Evolutionary conservation across 2,797 vertebrate species (phyloP).

Genomic region (Spatula clypeata): DNA sequence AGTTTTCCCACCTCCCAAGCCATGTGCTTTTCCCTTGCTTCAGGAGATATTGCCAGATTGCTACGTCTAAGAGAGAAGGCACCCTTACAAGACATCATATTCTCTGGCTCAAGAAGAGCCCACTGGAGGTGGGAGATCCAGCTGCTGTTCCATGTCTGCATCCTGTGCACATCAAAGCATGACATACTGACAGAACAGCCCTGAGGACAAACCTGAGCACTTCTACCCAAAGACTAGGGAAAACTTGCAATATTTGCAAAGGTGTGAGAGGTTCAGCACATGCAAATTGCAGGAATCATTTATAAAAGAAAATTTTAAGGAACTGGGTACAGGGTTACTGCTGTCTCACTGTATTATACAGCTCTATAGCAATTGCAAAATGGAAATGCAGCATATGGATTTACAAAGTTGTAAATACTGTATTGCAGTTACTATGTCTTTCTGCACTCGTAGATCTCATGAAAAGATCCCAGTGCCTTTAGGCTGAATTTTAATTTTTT

Average conservation of each 20-base stretch:
- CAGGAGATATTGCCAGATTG: neutral
- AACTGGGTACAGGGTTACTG: neutral
- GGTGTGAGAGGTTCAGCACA: neutral
- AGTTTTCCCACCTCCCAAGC: neutral
- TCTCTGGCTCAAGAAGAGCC: neutral
- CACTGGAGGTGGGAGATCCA: fast-evolving
- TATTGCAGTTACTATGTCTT: neutral
- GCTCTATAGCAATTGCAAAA: neutral
- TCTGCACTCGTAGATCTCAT: conserved; percentile 46
- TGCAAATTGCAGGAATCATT: neutral
- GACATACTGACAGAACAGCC: neutral
- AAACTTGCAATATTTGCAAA: neutral
- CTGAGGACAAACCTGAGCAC: fast-evolving
- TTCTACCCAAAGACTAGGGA: neutral
- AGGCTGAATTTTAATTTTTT: conserved; percentile 50
- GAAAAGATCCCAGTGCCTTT: conserved; percentile 42
- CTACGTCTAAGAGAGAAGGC: neutral
- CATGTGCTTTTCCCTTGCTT: neutral
- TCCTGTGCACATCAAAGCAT: fast-evolving
- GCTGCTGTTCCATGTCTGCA: neutral
- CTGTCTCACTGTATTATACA: neutral
- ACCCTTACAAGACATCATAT: neutral
- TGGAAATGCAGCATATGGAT: neutral
- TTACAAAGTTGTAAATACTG: conserved; percentile 53
- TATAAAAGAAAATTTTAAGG: neutral